Conservation (phyloP, 2,113 vertebrate species). For the Peucedramus taeniatus region DNA sequence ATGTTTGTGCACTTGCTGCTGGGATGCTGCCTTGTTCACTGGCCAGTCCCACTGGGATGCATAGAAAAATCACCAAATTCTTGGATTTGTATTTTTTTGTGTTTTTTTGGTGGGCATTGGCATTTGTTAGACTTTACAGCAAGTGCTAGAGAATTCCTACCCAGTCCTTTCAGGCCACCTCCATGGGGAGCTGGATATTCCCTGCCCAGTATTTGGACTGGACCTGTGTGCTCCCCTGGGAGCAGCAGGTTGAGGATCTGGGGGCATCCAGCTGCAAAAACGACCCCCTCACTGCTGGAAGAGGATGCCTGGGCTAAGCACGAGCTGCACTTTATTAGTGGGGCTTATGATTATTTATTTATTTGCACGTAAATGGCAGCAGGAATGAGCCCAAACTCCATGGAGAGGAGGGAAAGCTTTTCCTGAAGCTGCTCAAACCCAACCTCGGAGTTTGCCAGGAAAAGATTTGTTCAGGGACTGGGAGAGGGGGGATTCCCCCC, state of each 20-base stretch:
- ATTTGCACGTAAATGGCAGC: not conserved
- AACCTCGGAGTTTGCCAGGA: fast-evolving
- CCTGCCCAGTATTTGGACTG: not conserved
- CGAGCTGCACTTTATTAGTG: not conserved
- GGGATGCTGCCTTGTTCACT: not conserved
- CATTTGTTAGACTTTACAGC: not conserved
- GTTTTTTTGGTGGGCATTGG: not conserved
- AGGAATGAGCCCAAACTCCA: not conserved
- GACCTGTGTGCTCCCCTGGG: not conserved
- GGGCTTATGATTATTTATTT: not conserved
- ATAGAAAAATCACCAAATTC: not conserved
- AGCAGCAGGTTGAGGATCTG: not conserved
- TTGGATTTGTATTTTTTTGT: not conserved
- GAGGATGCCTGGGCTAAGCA: not conserved
- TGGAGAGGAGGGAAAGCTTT: not conserved
- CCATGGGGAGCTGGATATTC: not conserved
- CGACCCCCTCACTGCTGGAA: fast-evolving
- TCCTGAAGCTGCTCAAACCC: not conserved
- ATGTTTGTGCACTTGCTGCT: not conserved
- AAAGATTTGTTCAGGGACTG: not conserved
- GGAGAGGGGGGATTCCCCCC: not conserved
- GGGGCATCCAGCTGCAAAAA: not conserved
- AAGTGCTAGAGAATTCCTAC: not conserved
- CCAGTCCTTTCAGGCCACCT: fast-evolving
- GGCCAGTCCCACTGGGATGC: fast-evolving